Evolutionary conservation across 2,888 invertebrate genomes (phyloP).

Genomic region (Chydorus sphaericus): DNA sequence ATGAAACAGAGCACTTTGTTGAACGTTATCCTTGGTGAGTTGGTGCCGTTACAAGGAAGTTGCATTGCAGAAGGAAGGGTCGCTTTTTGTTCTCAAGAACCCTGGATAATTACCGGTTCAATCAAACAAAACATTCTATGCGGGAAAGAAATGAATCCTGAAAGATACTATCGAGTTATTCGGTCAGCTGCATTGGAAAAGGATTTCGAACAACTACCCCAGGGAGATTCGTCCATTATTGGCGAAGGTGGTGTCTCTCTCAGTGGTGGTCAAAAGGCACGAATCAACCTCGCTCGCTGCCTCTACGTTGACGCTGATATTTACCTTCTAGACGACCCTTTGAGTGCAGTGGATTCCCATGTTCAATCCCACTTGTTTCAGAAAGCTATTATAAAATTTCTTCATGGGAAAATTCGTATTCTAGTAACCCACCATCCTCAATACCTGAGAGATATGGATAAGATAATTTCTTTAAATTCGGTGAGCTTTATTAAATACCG

Average conservation of each 20-base stretch:
- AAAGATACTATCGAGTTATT: conserved; percentile 27
- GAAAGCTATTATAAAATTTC: conserved; percentile 27
- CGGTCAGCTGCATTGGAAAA: conserved; percentile 28
- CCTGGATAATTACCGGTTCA: conserved; percentile 61
- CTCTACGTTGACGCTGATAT: conserved; percentile 34
- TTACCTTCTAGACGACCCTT: conserved; percentile 35
- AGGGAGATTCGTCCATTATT: conserved; percentile 35
- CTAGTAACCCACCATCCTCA: conserved; percentile 66
- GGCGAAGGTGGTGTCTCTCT: conserved; percentile 38
- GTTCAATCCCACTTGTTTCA: conserved; percentile 34
- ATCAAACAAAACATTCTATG: conserved; percentile 87
- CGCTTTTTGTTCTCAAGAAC: conserved; percentile 43
- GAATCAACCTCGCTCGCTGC: conserved; percentile 33
- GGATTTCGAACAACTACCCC: conserved; percentile 32
- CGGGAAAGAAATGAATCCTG: conserved; percentile 44
- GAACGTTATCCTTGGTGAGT: conserved; percentile 32
- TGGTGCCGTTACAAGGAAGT: conserved; percentile 28
- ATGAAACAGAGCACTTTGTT: conserved; percentile 19
- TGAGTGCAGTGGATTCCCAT: conserved; percentile 35
- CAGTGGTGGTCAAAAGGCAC: conserved; percentile 38
- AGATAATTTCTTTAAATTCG: conserved; percentile 47
- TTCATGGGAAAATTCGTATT: conserved; percentile 30
- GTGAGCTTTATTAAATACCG: too few species aligned
- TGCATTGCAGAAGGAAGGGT: conserved; percentile 30
- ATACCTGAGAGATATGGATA: conserved; percentile 51